Conservation (phyloP, 2,888 invertebrate genomes). For the Caenorhabditis afra region DNA sequence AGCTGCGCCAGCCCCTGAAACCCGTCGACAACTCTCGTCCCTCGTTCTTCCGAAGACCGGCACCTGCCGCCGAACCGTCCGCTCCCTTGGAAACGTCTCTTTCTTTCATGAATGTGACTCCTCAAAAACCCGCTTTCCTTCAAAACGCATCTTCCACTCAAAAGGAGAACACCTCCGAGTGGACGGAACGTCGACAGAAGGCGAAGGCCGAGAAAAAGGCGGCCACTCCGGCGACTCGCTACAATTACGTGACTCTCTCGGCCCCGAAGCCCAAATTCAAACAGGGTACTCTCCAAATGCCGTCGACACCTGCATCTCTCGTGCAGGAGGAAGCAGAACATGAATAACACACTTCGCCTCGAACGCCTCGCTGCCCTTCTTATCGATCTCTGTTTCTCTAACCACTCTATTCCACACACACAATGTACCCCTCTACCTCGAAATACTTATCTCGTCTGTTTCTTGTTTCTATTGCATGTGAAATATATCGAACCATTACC, state of each 20-base stretch:
- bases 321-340: too few relatives aligned
- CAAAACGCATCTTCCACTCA: neutral
- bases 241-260: conserved; percentile 27
- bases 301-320: neutral
- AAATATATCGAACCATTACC: conserved; percentile 7
- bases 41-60: conserved; percentile 32
- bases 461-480: conserved; percentile 15
- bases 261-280: conserved; percentile 32
- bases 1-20: conserved; percentile 25
- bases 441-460: too few relatives aligned
- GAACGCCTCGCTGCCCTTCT: too few relatives aligned
- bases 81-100: neutral
- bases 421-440: too few relatives aligned
- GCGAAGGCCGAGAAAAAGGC: conserved; percentile 33
- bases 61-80: conserved; percentile 1
- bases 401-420: neutral
- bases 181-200: conserved; percentile 15
- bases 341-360: too few relatives aligned
- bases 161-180: conserved; percentile 30
- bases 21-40: conserved; percentile 29
- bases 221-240: conserved; percentile 24
- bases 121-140: conserved; percentile 15
- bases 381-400: neutral
- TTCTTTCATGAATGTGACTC: conserved; percentile 27
- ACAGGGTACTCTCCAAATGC: conserved; percentile 27